Evolutionary conservation across 2,888 invertebrate genomes (phyloP).

Genomic region (Tanytarsus gracilentus): DNA sequence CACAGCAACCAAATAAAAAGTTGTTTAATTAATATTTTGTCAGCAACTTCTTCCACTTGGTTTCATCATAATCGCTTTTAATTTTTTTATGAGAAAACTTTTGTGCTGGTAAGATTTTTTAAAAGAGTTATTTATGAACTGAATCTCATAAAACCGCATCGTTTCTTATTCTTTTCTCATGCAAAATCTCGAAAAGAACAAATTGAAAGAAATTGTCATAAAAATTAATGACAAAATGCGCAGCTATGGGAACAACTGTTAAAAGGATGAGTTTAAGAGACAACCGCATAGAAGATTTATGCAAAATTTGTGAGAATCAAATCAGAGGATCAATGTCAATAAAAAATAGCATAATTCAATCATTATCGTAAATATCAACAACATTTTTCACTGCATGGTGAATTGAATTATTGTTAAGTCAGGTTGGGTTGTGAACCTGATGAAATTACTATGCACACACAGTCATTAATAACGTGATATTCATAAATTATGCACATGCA

Average conservation of each 20-base stretch:
- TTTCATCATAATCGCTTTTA: constrained; percentile 1
- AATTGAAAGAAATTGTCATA: not conserved
- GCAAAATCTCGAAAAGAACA: too few relatives aligned
- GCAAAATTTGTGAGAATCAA: not conserved
- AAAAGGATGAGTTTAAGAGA: not conserved
- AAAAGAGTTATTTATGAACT: constrained; percentile 25
- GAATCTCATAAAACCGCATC: constrained; percentile 20
- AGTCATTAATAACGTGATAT: too few relatives aligned
- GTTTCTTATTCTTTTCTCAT: constrained; percentile 9
- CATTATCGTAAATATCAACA: constrained; percentile 13
- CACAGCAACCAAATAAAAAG: constrained; percentile 13
- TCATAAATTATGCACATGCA: too few relatives aligned
- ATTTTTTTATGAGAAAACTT: constrained; percentile 10
- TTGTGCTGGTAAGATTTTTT: too few relatives aligned
- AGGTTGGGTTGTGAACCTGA: constrained; percentile 23
- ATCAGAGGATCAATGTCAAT: constrained; percentile 23
- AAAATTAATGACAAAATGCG: constrained; percentile 12
- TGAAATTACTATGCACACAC: too few relatives aligned
- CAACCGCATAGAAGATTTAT: constrained; percentile 1
- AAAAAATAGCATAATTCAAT: constrained; percentile 25
- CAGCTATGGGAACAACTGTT: constrained; percentile 6
- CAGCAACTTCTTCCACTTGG: constrained; percentile 1
- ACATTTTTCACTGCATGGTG: not conserved
- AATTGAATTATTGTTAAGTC: constrained; percentile 10
- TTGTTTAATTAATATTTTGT: constrained; percentile 26